These are phyloP conservation scores for Stenchaetothrips biformis DNA, from an alignment of 2,888 invertebrate genomes.

Conservation along the genomic window DNA sequence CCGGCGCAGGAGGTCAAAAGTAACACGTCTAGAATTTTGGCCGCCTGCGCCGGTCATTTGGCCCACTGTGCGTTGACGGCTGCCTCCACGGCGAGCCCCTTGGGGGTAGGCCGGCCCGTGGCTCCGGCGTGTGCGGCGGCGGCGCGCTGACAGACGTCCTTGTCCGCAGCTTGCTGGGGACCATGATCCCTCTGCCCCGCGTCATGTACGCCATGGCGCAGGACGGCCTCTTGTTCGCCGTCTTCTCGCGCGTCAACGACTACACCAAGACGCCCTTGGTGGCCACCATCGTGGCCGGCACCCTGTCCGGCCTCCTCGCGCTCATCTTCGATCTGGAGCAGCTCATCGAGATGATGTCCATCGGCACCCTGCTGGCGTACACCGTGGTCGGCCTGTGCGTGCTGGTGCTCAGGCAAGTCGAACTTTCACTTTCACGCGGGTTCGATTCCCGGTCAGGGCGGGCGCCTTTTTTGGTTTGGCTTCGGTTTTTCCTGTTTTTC, in stretches of 20 bases:
- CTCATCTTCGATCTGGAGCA: constrained; percentile 82
- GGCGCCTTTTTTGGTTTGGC: too few species aligned
- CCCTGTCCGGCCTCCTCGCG: constrained; percentile 70
- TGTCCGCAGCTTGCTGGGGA: constrained; percentile 65
- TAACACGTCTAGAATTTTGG: too few species aligned
- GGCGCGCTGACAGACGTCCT: not conserved
- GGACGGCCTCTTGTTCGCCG: constrained; percentile 79
- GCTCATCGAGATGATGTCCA: constrained; percentile 91
- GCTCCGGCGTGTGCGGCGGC: too few species aligned
- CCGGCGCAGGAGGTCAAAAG: too few species aligned
- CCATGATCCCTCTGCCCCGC: constrained; percentile 77
- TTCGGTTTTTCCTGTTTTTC: not conserved
- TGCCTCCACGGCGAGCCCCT: not conserved
- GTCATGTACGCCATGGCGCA: constrained; percentile 88
- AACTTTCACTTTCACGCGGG: not conserved
- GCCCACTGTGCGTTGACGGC: too few species aligned
- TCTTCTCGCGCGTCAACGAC: constrained; percentile 68
- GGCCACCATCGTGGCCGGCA: constrained; percentile 67
- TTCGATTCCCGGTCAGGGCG: not conserved
- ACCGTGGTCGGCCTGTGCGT: constrained; percentile 89
- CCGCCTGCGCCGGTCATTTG: too few species aligned
- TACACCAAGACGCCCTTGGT: constrained; percentile 69
- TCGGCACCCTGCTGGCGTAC: constrained; percentile 81
- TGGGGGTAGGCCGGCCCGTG: too few species aligned
- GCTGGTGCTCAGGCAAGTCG: constrained; percentile 57